phyloP scores from a whole-genome alignment of 1,140 invertebrate genomes.

The Lepidurus arcticus region DNA sequence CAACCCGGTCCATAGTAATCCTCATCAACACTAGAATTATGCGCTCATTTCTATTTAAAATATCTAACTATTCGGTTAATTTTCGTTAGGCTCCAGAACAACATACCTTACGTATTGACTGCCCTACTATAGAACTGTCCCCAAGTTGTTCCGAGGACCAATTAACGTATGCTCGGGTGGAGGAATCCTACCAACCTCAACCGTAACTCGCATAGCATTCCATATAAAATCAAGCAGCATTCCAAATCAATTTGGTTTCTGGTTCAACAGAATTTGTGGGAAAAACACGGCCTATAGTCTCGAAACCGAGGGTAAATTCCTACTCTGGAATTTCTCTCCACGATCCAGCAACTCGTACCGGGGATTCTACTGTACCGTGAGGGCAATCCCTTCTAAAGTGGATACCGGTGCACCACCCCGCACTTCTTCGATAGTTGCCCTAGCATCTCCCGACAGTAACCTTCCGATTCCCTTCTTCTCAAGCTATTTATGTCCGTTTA shows the following conservation, averaged over 20 bases:
- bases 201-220: neutral
- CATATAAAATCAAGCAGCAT: no score
- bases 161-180: neutral
- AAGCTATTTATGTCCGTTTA: no score
- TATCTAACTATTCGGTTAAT: neutral
- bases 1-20: no score
- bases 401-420: neutral
- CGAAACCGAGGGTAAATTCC: neutral
- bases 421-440: neutral
- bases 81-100: neutral
- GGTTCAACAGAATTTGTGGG: neutral
- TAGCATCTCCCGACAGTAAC: neutral
- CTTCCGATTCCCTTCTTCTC: neutral
- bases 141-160: neutral
- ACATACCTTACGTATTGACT: neutral
- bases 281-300: neutral
- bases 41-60: neutral
- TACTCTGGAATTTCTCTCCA: neutral
- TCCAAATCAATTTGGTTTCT: neutral
- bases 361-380: neutral
- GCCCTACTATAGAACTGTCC: neutral
- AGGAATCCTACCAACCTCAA: slow-evolving; percentile 11
- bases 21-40: neutral
- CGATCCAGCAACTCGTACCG: neutral
- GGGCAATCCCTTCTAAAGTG: neutral